Evolutionary conservation across 2,113 vertebrate genomes (phyloP), one percentile per base, ranked within the genome.

Genomic region (Galbula dea): DNA sequence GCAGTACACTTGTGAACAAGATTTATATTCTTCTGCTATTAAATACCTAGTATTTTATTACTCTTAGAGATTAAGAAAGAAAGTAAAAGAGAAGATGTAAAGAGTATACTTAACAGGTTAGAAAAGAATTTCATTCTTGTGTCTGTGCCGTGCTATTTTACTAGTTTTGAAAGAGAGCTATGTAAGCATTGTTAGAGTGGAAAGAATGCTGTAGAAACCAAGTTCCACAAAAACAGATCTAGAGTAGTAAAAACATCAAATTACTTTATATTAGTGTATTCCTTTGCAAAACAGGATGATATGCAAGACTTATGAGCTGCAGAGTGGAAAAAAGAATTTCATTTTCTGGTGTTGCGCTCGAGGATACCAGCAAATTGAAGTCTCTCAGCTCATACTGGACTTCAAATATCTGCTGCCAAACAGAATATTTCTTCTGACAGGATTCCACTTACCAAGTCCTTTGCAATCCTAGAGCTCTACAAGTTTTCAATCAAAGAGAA

Each of bases 341-440:
- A 65, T 85, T 78, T 90, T 94, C 49, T 87, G 45, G 30, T 84
- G 30, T 2, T 74, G 20, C 77, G 65, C 78, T 94, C 27, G 14
- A 95, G 45, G 95, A 88, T 54, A 80, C 11, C 37, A 81, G 55
- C 89, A 96, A 92, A 95, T 48, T 80, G 66, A 95, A 78, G 24
- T 76, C 12, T 84, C 43, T 77, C 36, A 58, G 62, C 37, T 82
- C 58, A 65, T 57, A 51, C 34, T 68, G 51, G 66, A 90, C 63
- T 95, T 95, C 69, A 96, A 95, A 73, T 59, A 74, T 49, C 34
- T 90, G 12, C 52, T 86, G 69, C 51, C 81, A 87, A 62, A 72
- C 48, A 93, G 84, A 96, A 89, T 72, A 96, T 96, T 96, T 69
- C 23, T 93, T 95, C 86, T 95, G 95, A 92, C 79, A 86, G 62